Evolutionary conservation across 2,113 vertebrate species (phyloP), one percentile per base, ranked within the genome.

Genomic region (Oreochromis niloticus): DNA sequence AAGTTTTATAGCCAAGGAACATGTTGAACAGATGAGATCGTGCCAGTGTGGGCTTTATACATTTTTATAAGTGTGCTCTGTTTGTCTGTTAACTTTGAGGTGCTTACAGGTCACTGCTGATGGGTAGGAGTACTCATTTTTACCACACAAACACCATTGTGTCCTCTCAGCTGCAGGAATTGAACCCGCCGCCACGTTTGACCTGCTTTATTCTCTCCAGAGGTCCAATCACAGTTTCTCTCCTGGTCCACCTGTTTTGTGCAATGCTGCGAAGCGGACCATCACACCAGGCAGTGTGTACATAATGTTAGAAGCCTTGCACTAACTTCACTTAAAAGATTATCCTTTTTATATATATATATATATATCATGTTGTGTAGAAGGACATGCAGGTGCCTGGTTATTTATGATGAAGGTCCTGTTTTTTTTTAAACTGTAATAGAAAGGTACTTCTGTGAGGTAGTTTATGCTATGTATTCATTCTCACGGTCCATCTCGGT

Each of bases 391-490:
- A 95, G 95, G 95, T 94, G 87, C 95, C 96, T 96, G 94, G 94
- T 95, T 96, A 95, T 97, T 96, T 96, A 96, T 95, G 87, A 91
- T 87, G 89, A 95, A 96, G 96, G 95, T 95, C 95, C 95, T 96
- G 94, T 94, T 50, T 94, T 94, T 84, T 79, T 87, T 83, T 83
- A n/a, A 34, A 19, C 68, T 90, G 89, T 93, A 90, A 92, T 93
- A 91, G 85, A 90, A 96, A 92, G 93, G 96, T 96, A 96, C 95
- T 95, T 88, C 80, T 87, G 59, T 88, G 87, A 91, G 52, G 30
- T 88, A 59, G 16, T 81, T 63, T 43, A 36, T 85, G 78, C 50
- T 90, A 86, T 92, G 88, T 94, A 82, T 90, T 92, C 63, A 81
- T 83, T 92, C 59, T 93, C 87, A 88, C 68, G 78, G 92, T 93